These are phyloP conservation scores for Platyscelio sp. DNA, from an alignment of 2,888 invertebrate species.

Conservation along the genomic window DNA sequence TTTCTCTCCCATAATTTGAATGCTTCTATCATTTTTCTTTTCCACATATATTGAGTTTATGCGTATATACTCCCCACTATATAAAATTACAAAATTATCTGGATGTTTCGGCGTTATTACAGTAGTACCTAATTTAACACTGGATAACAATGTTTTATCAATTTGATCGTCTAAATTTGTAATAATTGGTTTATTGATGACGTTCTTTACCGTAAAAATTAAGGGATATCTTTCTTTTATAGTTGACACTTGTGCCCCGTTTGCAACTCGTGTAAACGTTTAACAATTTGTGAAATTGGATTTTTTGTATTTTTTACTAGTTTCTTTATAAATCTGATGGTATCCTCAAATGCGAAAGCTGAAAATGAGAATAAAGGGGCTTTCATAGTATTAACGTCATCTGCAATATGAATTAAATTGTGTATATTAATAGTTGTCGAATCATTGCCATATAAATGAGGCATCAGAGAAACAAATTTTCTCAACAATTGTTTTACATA, in stretches of 20 bases:
- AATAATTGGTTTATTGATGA: no score
- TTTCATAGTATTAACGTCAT: not conserved
- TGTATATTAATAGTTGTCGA: conserved; percentile 3
- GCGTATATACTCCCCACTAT: no score
- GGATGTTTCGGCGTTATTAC: no score
- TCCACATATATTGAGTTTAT: no score
- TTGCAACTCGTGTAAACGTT: not conserved
- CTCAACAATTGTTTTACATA: conserved; percentile 18
- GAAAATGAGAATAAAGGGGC: conserved; percentile 12
- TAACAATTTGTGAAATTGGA: conserved; percentile 13
- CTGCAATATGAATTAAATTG: conserved; percentile 18
- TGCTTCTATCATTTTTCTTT: no score
- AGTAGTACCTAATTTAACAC: no score
- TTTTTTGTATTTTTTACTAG: not conserved
- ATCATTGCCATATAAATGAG: conserved; percentile 14
- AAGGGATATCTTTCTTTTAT: not conserved
- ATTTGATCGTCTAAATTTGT: no score
- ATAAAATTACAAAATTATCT: no score
- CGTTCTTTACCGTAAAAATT: no score
- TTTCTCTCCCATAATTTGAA: no score
- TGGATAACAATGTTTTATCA: no score
- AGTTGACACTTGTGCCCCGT: not conserved
- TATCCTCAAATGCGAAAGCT: conserved; percentile 23
- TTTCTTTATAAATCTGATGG: conserved; percentile 7
- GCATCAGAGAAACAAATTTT: conserved; percentile 26